Base-by-base conservation (phyloP, 64 coral and sea anemone genomes). In the Pocillopora verrucosa region DNA sequence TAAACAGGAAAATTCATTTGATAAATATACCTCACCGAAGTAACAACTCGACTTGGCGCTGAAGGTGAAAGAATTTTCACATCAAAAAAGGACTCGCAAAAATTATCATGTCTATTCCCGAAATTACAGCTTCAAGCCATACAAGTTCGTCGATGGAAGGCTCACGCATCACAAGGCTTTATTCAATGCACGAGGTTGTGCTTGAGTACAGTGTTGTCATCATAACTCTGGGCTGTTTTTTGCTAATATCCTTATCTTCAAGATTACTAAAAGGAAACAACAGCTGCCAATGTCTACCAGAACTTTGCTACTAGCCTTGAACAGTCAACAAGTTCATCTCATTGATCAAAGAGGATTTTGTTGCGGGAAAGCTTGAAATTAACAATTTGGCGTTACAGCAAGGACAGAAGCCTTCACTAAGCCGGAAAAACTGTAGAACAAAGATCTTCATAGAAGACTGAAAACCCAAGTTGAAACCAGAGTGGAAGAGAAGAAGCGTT, bases 201-300 rank as follows among this genome's bases (percentile, higher is more conserved):
- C 57, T 85, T 63, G 82, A 85, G 16, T 85, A 85, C 82, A 85
- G 82, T 26, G 63, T 65, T 57, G 82, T 85, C 16, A 65, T 85
- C 10, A 72, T 85, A 24, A 41, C 58, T 0, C 7, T 85, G 37
- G 82, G 36, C n/a, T 72, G 82, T 85, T 85, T 85, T 72, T 30
- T 85, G 38, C 64, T 85, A 1, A 38, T 85, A 7, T 70, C 82
- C 22, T 45, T 72, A 19, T 85, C 82, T 5, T 85, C 82, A 70
- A 85, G 65, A 85, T 57, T 70, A 13, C 82, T 85, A 1, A 85
- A 72, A 5, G 36, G 72, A 24, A 85, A 26, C 19, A 68, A 22
- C 16, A 10, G 80, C 80, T 24, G 15, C 13, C 10, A 45, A 58
- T 72, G 20, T 72, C 14, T 34, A 15, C 4, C 19, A 36, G 61